Evolutionary conservation across 2,888 invertebrate genomes (phyloP).

Genomic region (Neoitamus cyanurus): DNA sequence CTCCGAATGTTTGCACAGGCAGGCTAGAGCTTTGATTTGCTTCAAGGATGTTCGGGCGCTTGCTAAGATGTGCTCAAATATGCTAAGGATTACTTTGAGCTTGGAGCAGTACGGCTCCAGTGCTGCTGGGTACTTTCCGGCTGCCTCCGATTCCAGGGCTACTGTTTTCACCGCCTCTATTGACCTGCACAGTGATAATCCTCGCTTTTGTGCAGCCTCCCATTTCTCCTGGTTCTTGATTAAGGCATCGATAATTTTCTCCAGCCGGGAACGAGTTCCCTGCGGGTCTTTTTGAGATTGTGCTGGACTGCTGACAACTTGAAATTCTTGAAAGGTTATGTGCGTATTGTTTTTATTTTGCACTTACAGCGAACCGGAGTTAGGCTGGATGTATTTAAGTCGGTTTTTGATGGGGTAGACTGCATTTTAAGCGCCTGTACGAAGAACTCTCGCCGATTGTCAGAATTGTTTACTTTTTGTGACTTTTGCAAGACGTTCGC

Average conservation of each 20-base stretch:
- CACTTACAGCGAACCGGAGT: constrained; percentile 24
- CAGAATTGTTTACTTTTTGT: background rate
- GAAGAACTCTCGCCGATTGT: background rate
- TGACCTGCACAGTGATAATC: constrained; percentile 59
- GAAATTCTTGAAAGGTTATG: background rate
- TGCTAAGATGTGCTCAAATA: constrained; percentile 59
- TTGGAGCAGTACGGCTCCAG: constrained; percentile 59
- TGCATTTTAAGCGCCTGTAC: background rate
- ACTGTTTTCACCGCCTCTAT: constrained; percentile 62
- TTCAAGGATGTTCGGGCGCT: constrained; percentile 57
- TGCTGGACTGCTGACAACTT: background rate
- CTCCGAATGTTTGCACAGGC: constrained; percentile 56
- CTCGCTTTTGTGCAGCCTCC: constrained; percentile 62
- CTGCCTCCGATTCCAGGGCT: constrained; percentile 54
- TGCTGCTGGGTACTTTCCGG: constrained; percentile 57
- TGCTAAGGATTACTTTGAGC: constrained; percentile 58
- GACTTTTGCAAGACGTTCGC: background rate
- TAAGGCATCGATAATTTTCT: constrained; percentile 56
- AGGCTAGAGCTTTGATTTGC: constrained; percentile 58
- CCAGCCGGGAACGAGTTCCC: constrained; percentile 53
- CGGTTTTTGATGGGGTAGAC: background rate
- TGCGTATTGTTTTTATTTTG: background rate
- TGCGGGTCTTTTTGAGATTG: background rate
- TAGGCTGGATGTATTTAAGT: background rate
- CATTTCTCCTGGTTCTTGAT: constrained; percentile 61